Percentiles rank a stretch among this genome's conserved stretches.
Conservation (phyloP, 2,888 invertebrate species). For the Aquatica leii region DNA sequence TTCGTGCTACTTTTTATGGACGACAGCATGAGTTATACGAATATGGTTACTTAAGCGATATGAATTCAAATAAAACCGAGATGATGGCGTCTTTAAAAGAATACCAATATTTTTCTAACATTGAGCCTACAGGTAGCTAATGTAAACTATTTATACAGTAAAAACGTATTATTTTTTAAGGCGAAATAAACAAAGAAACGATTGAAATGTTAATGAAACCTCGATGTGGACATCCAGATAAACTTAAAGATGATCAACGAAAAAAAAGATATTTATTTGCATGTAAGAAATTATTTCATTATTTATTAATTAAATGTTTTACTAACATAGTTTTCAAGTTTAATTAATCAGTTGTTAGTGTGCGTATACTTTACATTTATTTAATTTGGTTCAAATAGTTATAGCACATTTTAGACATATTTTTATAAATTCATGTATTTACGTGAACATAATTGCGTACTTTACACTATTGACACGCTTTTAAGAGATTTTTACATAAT, state of each 20-base stretch:
- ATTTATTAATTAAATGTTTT: too few species aligned
- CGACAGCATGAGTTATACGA: constrained; percentile 19
- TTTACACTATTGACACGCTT: too few species aligned
- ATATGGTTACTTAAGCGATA: constrained; percentile 22
- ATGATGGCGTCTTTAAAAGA: constrained; percentile 77
- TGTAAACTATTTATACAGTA: neutral
- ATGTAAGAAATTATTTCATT: constrained; percentile 1
- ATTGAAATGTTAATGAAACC: constrained; percentile 18
- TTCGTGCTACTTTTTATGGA: neutral
- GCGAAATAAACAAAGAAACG: constrained; percentile 19
- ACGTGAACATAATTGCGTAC: too few species aligned
- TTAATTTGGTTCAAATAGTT: too few species aligned
- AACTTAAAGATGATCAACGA: constrained; percentile 1
- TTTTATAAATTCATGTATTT: too few species aligned
- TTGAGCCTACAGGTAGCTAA: constrained; percentile 85
- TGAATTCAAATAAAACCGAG: neutral
- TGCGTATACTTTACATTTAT: too few species aligned
- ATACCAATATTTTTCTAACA: constrained; percentile 85
- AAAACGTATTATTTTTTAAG: constrained; percentile 9
- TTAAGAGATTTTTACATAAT: too few species aligned
- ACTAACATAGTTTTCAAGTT: too few species aligned
- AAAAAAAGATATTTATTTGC: constrained; percentile 18
- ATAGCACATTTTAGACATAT: too few species aligned
- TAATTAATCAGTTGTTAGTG: too few species aligned
- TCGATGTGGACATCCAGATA: constrained; percentile 23